These are phyloP conservation scores for Procavia capensis DNA, from an alignment of 2,113 vertebrate species.

Conservation along the genomic window DNA sequence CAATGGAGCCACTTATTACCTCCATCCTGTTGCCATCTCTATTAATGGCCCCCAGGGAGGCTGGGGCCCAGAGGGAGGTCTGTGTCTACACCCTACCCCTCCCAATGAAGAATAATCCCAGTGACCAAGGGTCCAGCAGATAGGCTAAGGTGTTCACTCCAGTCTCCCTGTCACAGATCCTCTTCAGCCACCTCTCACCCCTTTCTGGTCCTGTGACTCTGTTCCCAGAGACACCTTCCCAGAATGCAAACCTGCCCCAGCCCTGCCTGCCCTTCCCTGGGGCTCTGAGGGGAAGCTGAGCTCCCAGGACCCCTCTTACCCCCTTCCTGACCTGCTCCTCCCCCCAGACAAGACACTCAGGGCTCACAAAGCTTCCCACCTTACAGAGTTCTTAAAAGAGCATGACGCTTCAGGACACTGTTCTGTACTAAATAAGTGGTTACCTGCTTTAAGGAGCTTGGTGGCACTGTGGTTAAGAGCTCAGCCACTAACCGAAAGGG, in stretches of 20 bases:
- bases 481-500: neutral
- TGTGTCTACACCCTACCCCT: neutral
- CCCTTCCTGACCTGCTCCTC: too few species aligned
- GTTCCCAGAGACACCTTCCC: neutral
- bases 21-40: neutral
- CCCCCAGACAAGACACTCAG: neutral
- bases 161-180: neutral
- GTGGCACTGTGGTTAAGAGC: neutral
- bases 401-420: neutral
- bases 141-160: neutral
- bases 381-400: neutral
- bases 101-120: neutral
- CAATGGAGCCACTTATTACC: neutral
- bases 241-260: accelerated
- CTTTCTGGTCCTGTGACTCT: neutral
- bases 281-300: neutral
- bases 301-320: neutral
- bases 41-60: too few species aligned
- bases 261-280: too few species aligned
- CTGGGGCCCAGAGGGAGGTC: neutral
- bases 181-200: neutral
- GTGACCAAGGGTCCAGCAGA: neutral
- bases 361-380: neutral
- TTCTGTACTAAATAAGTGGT: too few species aligned
- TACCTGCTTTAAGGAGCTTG: neutral